phyloP scores from a whole-genome alignment of 2,888 invertebrate species.

The Tanypteryx hageni region DNA sequence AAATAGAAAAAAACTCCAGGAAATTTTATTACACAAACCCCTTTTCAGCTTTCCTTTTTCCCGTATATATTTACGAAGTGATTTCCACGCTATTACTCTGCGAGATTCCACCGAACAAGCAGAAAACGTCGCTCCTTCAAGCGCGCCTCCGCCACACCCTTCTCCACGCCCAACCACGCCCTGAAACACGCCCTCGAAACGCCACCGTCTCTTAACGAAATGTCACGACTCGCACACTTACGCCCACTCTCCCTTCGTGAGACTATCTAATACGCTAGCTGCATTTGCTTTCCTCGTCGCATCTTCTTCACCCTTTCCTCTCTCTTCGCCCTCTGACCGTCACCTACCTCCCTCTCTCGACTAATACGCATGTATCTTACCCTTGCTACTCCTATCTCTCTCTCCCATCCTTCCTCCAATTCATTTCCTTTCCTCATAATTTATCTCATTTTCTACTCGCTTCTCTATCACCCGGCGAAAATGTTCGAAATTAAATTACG shows the following conservation, averaged over 20 bases:
- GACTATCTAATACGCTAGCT: no score
- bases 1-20: no score
- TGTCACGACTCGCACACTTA: neutral
- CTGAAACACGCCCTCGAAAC: neutral
- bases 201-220: neutral
- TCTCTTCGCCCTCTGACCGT: no score
- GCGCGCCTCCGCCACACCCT: conserved; percentile 1
- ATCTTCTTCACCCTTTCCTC: no score
- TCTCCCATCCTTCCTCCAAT: neutral
- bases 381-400: neutral
- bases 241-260: neutral
- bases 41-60: no score
- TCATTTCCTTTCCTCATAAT: neutral
- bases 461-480: neutral
- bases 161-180: neutral
- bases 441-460: neutral
- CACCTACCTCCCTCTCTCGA: no score
- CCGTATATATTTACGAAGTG: no score
- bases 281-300: no score
- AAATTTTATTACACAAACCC: no score
- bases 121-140: neutral
- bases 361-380: neutral
- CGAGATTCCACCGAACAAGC: neutral
- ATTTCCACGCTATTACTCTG: neutral
- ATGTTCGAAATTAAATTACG: neutral